Percentiles rank a stretch among this genome's conserved stretches.
Conservation (phyloP, 2,113 vertebrate species). For the Romanogobio albipinnatus region DNA sequence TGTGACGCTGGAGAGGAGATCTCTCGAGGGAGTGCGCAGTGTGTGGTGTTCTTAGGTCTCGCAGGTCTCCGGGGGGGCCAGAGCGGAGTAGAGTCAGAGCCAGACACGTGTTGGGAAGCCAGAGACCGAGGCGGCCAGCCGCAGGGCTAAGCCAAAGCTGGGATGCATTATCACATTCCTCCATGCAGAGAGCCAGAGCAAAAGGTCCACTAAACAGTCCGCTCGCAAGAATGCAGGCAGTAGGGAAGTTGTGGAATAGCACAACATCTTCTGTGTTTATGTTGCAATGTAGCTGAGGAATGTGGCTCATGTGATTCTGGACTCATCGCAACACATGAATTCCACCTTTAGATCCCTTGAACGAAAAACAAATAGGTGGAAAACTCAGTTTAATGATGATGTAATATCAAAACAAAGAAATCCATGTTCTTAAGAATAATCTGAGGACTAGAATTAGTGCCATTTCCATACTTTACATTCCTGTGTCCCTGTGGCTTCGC, state of each 20-base stretch:
- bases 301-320: constrained; percentile 16
- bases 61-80: constrained; percentile 5
- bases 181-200: constrained; percentile 39
- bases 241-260: constrained; percentile 32
- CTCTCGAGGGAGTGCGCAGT: constrained; percentile 11
- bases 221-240: constrained; percentile 35
- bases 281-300: constrained; percentile 13
- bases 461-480: constrained; percentile 12
- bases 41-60: constrained; percentile 38
- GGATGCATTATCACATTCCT: constrained; percentile 50
- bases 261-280: constrained; percentile 35
- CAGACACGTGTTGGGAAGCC: constrained; percentile 39
- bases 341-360: neutral
- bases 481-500: neutral
- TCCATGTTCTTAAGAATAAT: constrained; percentile 14
- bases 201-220: constrained; percentile 38
- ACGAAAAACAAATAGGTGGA: neutral
- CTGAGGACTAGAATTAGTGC: constrained; percentile 7
- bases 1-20: constrained; percentile 2
- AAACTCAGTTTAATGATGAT: constrained; percentile 14
- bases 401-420: constrained; percentile 5
- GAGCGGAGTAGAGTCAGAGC: constrained; percentile 22
- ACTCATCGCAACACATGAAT: neutral
- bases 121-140: constrained; percentile 36
- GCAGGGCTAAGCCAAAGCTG: constrained; percentile 43